Evolutionary conservation across 92 coral and sea anemone species (phyloP), one percentile per base, ranked within the genome.

Genomic region (Umimayanthus kanabou): DNA sequence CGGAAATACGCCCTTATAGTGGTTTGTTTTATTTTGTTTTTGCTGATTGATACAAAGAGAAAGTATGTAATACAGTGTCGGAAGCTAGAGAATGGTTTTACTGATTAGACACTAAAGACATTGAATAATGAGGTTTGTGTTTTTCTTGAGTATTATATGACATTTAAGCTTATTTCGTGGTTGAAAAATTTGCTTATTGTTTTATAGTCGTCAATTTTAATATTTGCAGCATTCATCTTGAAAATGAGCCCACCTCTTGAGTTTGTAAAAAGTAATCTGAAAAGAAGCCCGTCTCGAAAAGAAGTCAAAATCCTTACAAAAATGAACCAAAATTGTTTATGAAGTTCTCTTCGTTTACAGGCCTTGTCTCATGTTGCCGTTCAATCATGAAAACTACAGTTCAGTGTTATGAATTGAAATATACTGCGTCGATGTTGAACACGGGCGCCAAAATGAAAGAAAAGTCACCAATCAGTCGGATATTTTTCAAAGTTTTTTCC

Each of bases 401-500:
- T 77, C 37, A 2, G 37, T 77, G 23, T 57, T 4, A 2, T 20
- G 6, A 42, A 23, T 23, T 77, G 22, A 77, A 77, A 45, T 47
- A 77, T 45, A 45, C 4, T 43, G 61, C 40, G 49, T 77, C 26
- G 30, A 25, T 40, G 55, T 43, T 40, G 79, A 16, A 28, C 45
- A 16, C 47, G 40, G 9, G 78, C 40, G 45, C 78, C 50, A 39
- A 6, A 76, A 39, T 10, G 9, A 18, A 39, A 39, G 77, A 73
- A 75, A 26, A 76, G 53, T 15, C 80, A 76, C 80, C 50, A 76
- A 76, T 23, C 22, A 76, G 45, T 30, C 50, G 50, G 50, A 47
- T 47, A 47, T 47, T 47, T 42, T 9, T 7, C 37, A 33, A 33
- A 33, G 37, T 33, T 33, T 33, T 33, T 33, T 33, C 2, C 37